phyloP scores from a whole-genome alignment of 2,888 invertebrate species.

The Eudemis profundana region DNA sequence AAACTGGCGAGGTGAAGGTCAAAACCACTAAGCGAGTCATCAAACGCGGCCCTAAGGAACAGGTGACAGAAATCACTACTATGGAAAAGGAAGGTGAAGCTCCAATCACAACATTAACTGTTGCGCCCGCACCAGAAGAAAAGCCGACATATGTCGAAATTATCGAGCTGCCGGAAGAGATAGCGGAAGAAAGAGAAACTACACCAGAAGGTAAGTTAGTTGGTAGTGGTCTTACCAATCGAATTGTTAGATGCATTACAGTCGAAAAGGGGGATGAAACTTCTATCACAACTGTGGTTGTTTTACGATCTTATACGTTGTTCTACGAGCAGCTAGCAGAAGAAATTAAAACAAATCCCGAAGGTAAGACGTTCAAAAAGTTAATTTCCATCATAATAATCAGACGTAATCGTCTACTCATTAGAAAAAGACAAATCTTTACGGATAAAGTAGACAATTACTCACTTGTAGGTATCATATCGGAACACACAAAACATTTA shows the following conservation, averaged over 20 bases:
- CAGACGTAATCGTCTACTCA: constrained; percentile 46
- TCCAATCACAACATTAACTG: constrained; percentile 1
- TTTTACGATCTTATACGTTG: too few species aligned
- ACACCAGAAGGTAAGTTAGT: constrained; percentile 59
- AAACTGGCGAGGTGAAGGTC: constrained; percentile 56
- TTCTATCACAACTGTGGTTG: too few species aligned
- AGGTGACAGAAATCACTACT: background rate
- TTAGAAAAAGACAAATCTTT: constrained; percentile 70
- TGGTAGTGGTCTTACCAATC: too few species aligned
- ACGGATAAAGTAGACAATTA: constrained; percentile 71
- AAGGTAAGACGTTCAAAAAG: background rate
- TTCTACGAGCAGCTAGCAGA: background rate
- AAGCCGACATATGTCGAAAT: constrained; percentile 16
- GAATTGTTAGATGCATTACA: too few species aligned
- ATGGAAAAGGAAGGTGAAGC: background rate
- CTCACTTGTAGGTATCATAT: constrained; percentile 41
- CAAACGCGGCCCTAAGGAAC: background rate
- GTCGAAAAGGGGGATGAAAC: too few species aligned
- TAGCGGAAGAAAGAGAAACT: constrained; percentile 25
- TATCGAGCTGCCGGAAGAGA: constrained; percentile 1
- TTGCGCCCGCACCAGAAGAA: constrained; percentile 20
- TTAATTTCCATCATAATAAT: background rate
- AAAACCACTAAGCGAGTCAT: constrained; percentile 48
- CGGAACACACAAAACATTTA: constrained; percentile 55
- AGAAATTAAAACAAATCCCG: background rate